Evolutionary conservation across 2,888 invertebrate species (phyloP).

Genomic region (Caenorhabditis parvicauda): DNA sequence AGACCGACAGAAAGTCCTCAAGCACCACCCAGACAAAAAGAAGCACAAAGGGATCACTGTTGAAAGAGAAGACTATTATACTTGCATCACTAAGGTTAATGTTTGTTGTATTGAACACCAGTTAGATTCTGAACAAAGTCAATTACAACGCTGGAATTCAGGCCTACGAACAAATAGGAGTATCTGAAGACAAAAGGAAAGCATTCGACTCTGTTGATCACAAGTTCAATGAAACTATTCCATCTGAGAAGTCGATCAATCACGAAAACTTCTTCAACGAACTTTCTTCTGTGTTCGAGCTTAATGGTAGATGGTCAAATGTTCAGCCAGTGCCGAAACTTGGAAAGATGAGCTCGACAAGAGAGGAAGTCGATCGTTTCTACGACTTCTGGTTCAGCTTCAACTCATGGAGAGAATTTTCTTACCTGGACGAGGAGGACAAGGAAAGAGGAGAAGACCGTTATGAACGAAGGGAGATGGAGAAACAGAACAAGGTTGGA

Average conservation of each 20-base stretch:
- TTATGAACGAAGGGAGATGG: constrained; percentile 94
- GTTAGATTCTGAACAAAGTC: neutral
- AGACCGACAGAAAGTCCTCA: constrained; percentile 80
- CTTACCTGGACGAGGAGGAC: constrained; percentile 96
- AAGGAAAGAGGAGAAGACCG: constrained; percentile 93
- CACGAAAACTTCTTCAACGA: constrained; percentile 74
- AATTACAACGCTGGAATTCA: too few species aligned
- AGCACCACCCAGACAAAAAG: constrained; percentile 97
- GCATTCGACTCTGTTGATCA: constrained; percentile 97
- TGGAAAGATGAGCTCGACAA: constrained; percentile 75
- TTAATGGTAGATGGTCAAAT: constrained; percentile 80
- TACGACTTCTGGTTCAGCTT: constrained; percentile 95
- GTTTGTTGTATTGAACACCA: neutral
- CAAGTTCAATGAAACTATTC: constrained; percentile 83
- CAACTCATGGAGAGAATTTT: constrained; percentile 96
- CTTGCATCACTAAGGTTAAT: constrained; percentile 84
- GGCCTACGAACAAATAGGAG: constrained; percentile 59
- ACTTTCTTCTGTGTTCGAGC: constrained; percentile 67
- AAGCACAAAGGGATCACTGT: constrained; percentile 72
- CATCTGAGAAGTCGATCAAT: constrained; percentile 69
- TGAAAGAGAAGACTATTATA: constrained; percentile 90
- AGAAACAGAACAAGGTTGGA: constrained; percentile 84
- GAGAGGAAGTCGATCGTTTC: constrained; percentile 86
- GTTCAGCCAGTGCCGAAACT: constrained; percentile 81
- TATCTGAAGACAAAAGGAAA: constrained; percentile 71